These are phyloP conservation scores for Ornithoptera alexandrae DNA, from an alignment of 2,888 invertebrate species.

Conservation along the genomic window DNA sequence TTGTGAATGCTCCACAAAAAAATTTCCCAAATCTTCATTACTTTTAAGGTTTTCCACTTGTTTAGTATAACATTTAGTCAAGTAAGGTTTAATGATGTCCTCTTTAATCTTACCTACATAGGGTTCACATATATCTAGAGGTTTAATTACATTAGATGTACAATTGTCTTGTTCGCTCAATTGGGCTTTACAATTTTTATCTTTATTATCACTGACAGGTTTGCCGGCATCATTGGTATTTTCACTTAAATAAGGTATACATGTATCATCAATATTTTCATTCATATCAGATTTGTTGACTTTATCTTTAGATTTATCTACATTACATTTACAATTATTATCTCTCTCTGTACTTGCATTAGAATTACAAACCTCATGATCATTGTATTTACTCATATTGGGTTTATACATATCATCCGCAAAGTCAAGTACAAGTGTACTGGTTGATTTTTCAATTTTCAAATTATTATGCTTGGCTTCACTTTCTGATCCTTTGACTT, in stretches of 20 bases:
- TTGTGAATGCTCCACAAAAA: neutral
- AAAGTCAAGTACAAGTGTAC: constrained; percentile 11
- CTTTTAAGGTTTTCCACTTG: neutral
- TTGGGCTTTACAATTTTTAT: neutral
- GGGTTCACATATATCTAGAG: neutral
- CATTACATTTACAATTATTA: neutral
- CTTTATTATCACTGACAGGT: neutral
- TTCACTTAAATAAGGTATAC: neutral
- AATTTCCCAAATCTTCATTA: neutral
- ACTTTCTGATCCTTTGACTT: neutral
- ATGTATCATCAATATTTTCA: neutral
- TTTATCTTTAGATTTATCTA: neutral
- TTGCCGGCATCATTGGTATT: neutral
- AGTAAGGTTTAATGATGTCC: constrained; percentile 10
- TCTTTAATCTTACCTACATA: constrained; percentile 1
- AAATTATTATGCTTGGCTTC: constrained; percentile 4
- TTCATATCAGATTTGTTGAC: constrained; percentile 1
- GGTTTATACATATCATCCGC: constrained; percentile 20
- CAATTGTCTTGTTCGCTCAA: neutral
- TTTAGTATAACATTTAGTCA: constrained; percentile 4
- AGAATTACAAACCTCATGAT: neutral
- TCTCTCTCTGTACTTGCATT: neutral
- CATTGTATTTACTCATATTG: neutral
- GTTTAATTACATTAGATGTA: neutral
- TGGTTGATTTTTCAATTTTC: constrained; percentile 12